Conservation (phyloP, 2,797 vertebrate species). For the Malurus splendens region DNA sequence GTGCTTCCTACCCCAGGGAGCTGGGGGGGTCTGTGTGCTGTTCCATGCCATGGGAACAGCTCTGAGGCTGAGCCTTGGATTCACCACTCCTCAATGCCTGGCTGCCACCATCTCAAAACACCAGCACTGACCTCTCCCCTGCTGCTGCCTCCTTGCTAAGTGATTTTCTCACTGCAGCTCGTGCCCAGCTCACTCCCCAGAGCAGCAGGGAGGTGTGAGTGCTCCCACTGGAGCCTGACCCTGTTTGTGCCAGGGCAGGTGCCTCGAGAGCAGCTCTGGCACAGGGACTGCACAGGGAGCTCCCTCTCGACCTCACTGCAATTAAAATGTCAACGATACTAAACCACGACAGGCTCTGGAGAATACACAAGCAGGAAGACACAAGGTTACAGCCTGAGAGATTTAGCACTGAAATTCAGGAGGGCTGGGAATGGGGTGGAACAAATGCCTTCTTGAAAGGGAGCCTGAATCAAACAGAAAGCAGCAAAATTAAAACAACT, state of each 20-base stretch:
- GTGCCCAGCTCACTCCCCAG: background rate
- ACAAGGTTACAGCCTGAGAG: background rate
- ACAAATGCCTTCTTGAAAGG: background rate
- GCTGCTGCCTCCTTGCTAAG: background rate
- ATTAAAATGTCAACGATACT: background rate
- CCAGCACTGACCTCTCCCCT: background rate
- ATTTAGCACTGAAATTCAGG: background rate
- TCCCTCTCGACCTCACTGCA: background rate
- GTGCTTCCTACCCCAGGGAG: background rate
- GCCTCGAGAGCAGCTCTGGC: background rate
- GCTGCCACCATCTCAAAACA: background rate
- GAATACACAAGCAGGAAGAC: background rate
- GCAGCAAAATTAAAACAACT: background rate
- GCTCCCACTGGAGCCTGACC: constrained; percentile 9
- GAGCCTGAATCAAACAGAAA: background rate
- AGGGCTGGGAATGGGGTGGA: background rate
- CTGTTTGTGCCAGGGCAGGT: constrained; percentile 3
- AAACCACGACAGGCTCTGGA: background rate
- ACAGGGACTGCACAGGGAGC: background rate
- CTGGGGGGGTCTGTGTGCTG: background rate
- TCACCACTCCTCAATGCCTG: background rate
- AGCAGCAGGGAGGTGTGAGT: background rate
- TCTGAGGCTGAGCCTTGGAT: background rate
- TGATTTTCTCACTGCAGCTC: background rate
- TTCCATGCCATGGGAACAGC: background rate